Conservation (phyloP, 2,797 vertebrate species). For the Rhabdomys pumilio region DNA sequence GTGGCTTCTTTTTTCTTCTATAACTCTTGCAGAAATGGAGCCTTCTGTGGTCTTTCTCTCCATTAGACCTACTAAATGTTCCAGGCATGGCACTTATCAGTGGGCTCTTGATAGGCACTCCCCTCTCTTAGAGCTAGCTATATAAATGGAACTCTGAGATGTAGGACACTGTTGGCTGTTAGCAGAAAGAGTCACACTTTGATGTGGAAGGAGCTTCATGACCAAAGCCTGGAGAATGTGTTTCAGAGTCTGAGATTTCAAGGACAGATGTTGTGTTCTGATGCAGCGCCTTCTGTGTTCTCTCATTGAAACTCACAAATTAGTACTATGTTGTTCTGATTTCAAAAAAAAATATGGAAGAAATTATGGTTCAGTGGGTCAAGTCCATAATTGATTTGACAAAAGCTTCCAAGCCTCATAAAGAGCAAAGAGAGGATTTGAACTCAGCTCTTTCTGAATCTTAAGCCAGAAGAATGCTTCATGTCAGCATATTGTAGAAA, state of each 20-base stretch:
- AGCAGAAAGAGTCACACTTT: background rate
- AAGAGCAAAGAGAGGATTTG: background rate
- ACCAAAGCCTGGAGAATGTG: accelerated
- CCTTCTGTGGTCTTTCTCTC: constrained; percentile 44
- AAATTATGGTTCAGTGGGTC: background rate
- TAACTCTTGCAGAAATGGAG: constrained; percentile 27
- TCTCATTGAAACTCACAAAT: background rate
- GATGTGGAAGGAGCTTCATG: background rate
- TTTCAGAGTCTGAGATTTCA: background rate
- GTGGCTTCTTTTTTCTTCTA: background rate
- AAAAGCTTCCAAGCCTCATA: background rate
- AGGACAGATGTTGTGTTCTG: background rate
- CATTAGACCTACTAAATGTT: background rate
- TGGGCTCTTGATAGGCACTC: constrained; percentile 31
- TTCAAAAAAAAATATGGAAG: background rate
- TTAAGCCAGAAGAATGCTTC: background rate
- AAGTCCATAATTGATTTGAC: background rate
- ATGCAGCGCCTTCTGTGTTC: accelerated
- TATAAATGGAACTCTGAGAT: constrained; percentile 10
- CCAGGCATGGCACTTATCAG: background rate
- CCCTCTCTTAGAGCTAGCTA: background rate
- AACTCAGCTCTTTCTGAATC: constrained; percentile 1
- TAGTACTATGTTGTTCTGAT: background rate
- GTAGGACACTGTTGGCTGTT: background rate
- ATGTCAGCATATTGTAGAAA: too few species aligned